phyloP scores from a whole-genome alignment of 2,888 invertebrate genomes.

The Drosophila hamatofila region DNA sequence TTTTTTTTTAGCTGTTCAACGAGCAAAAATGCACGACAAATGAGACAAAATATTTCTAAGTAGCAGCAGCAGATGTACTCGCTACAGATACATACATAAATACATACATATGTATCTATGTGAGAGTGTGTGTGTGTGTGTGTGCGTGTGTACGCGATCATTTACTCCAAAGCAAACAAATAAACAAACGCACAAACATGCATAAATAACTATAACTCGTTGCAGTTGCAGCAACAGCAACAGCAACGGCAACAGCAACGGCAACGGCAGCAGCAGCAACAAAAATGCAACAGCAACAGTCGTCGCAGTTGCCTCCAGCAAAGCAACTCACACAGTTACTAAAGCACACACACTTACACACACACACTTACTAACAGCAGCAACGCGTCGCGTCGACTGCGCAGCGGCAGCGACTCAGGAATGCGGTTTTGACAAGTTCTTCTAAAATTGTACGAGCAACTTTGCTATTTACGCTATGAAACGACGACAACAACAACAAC shows the following conservation, averaged over 20 bases:
- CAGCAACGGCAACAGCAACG: slow-evolving; percentile 37
- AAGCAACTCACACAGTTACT: slow-evolving; percentile 55
- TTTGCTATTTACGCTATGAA: slow-evolving; percentile 83
- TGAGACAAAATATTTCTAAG: slow-evolving; percentile 55
- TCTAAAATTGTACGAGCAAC: slow-evolving; percentile 84
- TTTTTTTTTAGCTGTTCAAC: slow-evolving; percentile 42
- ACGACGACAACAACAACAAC: slow-evolving; percentile 59
- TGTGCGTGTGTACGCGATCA: slow-evolving; percentile 74
- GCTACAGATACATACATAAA: slow-evolving; percentile 24
- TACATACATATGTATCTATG: slow-evolving; percentile 1
- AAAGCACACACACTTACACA: slow-evolving; percentile 28
- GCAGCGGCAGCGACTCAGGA: slow-evolving; percentile 75
- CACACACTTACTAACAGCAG: slow-evolving; percentile 12
- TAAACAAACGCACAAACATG: slow-evolving; percentile 78
- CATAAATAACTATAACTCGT: slow-evolving; percentile 82
- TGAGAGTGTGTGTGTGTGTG: slow-evolving; percentile 13
- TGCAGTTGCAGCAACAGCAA: slow-evolving; percentile 70
- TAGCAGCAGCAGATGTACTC: slow-evolving; percentile 51
- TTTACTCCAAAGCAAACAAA: slow-evolving; percentile 81
- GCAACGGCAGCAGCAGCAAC: slow-evolving; percentile 25
- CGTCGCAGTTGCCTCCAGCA: slow-evolving; percentile 73
- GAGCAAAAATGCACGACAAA: slow-evolving; percentile 59
- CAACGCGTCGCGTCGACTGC: slow-evolving; percentile 43
- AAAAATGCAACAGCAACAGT: slow-evolving; percentile 59
- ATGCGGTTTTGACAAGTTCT: slow-evolving; percentile 85